Evolutionary conservation across 2,797 vertebrate genomes (phyloP).

Genomic region (Epinephelus malabaricus): DNA sequence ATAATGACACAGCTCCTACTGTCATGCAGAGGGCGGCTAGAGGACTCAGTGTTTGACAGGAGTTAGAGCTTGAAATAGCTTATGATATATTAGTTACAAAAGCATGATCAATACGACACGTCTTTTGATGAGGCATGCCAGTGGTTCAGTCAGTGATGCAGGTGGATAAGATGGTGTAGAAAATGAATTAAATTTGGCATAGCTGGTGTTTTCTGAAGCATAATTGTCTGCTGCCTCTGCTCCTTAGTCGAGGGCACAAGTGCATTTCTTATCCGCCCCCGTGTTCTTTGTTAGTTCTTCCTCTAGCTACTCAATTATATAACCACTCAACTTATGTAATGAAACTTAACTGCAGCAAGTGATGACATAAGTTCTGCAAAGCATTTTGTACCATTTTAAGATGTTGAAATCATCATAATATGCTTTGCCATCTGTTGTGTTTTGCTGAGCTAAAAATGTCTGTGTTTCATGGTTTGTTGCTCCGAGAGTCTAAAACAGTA

Average conservation of each 20-base stretch:
- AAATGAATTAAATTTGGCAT: slow-evolving; percentile 10
- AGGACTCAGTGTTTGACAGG: too few species aligned
- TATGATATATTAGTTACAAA: background rate
- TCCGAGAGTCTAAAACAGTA: background rate
- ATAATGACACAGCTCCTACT: background rate
- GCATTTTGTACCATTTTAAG: slow-evolving; percentile 54
- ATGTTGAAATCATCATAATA: slow-evolving; percentile 40
- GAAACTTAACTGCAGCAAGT: slow-evolving; percentile 47
- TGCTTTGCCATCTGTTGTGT: slow-evolving; percentile 38
- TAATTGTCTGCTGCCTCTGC: slow-evolving; percentile 42
- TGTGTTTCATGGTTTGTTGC: slow-evolving; percentile 9
- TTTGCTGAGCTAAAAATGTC: slow-evolving; percentile 11
- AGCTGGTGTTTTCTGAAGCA: slow-evolving; percentile 18
- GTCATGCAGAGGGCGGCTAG: background rate
- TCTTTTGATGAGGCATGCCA: background rate
- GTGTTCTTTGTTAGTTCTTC: slow-evolving; percentile 63
- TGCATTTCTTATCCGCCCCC: slow-evolving; percentile 58
- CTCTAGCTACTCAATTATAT: slow-evolving; percentile 67
- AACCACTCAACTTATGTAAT: slow-evolving; percentile 76
- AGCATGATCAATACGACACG: background rate
- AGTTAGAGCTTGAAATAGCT: background rate
- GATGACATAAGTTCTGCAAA: slow-evolving; percentile 63
- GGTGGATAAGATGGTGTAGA: slow-evolving; percentile 3
- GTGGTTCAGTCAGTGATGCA: background rate
- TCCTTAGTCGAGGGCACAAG: slow-evolving; percentile 44